Conservation (phyloP, 2,797 vertebrate genomes). For the Luscinia luscinia region DNA sequence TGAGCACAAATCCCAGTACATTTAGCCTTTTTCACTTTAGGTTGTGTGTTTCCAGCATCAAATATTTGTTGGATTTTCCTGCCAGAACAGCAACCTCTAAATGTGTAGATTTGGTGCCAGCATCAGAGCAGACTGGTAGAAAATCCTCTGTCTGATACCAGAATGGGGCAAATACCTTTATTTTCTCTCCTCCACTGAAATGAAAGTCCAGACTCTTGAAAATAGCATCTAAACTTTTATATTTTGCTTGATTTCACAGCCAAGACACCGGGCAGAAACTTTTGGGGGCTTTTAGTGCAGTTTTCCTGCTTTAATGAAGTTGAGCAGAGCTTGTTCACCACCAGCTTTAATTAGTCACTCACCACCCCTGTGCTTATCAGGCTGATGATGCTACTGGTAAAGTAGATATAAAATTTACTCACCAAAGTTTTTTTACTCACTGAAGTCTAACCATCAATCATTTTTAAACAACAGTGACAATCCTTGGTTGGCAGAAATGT, state of each 20-base stretch:
- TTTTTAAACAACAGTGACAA: not conserved
- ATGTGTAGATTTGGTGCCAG: not conserved
- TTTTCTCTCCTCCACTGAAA: not conserved
- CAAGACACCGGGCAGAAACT: not conserved
- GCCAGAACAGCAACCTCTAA: not conserved
- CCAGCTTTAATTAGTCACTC: not conserved
- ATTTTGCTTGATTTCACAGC: not conserved
- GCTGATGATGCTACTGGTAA: not conserved
- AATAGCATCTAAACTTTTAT: not conserved
- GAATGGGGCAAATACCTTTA: not conserved
- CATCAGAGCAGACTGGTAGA: not conserved
- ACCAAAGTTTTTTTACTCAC: not conserved
- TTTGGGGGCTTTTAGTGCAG: not conserved
- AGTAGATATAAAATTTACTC: not conserved
- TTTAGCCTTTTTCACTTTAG: slow-evolving; percentile 22
- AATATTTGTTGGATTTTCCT: not conserved
- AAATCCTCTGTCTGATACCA: not conserved
- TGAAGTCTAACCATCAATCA: not conserved
- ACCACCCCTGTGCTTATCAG: not conserved
- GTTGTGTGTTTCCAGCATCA: not conserved
- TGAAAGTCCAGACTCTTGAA: not conserved
- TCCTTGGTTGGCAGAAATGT: not conserved
- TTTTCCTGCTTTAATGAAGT: not conserved
- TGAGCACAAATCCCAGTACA: slow-evolving; percentile 24
- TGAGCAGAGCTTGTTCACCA: not conserved